These are phyloP conservation scores for Thalassaphorura encarpata DNA, from an alignment of 1,140 invertebrate species.

Conservation along the genomic window DNA sequence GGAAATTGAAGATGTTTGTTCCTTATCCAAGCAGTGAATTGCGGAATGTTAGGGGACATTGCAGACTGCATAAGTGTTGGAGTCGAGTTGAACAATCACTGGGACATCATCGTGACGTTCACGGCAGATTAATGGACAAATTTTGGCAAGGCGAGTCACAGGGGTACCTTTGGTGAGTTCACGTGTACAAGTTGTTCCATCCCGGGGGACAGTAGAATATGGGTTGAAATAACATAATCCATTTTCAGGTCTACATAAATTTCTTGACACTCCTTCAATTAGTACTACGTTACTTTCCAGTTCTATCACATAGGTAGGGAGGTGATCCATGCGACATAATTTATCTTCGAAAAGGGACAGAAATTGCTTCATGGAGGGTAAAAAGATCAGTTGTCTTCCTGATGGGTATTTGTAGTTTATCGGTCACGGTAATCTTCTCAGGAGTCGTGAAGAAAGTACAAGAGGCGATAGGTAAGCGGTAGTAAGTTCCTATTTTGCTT, in stretches of 20 bases:
- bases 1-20: too few relatives aligned
- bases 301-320: not conserved
- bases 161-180: not conserved
- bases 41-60: too few relatives aligned
- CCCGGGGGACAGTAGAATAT: not conserved
- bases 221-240: not conserved
- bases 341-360: not conserved
- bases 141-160: not conserved
- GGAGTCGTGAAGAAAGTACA: not conserved
- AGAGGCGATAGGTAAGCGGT: not conserved
- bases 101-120: too few relatives aligned
- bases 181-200: not conserved
- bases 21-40: too few relatives aligned
- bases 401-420: not conserved
- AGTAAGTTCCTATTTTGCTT: not conserved
- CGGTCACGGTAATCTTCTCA: not conserved
- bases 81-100: not conserved
- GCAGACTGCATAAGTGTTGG: not conserved
- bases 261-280: not conserved
- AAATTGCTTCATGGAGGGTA: not conserved
- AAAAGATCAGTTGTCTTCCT: not conserved
- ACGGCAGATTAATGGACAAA: not conserved
- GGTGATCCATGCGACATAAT: not conserved
- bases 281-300: not conserved
- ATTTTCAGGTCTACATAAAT: not conserved